Percentiles rank a stretch among this genome's conserved stretches.
Conservation (phyloP, 1,140 invertebrate genomes). For the Pogonognathellus flavescens region DNA sequence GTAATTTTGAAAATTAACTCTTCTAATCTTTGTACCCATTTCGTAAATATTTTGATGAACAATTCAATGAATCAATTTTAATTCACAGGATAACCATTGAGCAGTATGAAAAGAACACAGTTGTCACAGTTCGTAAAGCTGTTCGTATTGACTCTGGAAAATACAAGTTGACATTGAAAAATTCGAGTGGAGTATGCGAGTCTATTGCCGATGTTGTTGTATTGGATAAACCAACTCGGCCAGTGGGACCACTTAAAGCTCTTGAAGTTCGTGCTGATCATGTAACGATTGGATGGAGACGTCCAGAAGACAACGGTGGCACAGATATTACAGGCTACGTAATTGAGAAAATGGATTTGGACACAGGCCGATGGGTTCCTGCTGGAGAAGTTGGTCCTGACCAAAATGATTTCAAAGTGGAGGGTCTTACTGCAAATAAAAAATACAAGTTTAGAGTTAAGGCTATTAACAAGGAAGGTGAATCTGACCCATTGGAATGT, state of each 20-base stretch:
- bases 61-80: constrained; percentile 62
- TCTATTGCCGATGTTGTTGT: constrained; percentile 89
- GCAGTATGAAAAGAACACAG: constrained; percentile 90
- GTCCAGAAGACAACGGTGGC: constrained; percentile 85
- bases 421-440: constrained; percentile 95
- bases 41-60: not conserved
- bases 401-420: constrained; percentile 86
- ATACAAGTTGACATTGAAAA: constrained; percentile 87
- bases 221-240: constrained; percentile 87
- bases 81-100: constrained; percentile 81
- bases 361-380: constrained; percentile 91
- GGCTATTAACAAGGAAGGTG: constrained; percentile 98
- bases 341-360: constrained; percentile 96
- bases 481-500: constrained; percentile 95
- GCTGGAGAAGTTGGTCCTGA: constrained; percentile 90
- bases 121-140: constrained; percentile 88
- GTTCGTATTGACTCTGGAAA: constrained; percentile 90
- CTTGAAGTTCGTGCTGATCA: constrained; percentile 91
- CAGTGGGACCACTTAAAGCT: constrained; percentile 86
- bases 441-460: constrained; percentile 99
- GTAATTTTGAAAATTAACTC: constrained; percentile 55
- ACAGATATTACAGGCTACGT: constrained; percentile 81
- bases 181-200: constrained; percentile 87
- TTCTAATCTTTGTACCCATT: not conserved
- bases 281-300: constrained; percentile 94